Conservation (phyloP, 2,113 vertebrate genomes). For the Ammodramus savannarum region DNA sequence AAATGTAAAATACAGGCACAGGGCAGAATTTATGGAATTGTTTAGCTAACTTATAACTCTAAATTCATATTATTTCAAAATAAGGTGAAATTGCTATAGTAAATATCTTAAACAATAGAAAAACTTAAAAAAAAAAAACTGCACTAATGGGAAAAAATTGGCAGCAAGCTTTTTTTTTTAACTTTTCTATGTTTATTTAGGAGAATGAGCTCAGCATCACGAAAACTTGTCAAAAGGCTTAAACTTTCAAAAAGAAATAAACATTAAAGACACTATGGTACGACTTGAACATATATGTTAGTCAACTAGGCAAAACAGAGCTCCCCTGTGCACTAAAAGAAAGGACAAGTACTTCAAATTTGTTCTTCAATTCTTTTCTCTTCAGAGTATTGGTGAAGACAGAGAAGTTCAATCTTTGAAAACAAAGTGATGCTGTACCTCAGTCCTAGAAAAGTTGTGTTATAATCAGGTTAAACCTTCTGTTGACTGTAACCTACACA, state of each 20-base stretch:
- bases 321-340: neutral
- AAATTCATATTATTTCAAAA: neutral
- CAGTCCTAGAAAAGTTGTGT: neutral
- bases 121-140: neutral
- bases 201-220: neutral
- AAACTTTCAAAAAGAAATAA: neutral
- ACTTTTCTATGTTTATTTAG: neutral
- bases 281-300: neutral
- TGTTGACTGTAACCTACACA: neutral
- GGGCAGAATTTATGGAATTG: neutral
- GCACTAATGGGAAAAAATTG: neutral
- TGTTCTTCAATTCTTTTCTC: neutral
- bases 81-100: neutral
- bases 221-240: neutral
- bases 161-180: neutral
- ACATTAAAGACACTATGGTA: neutral
- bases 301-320: neutral
- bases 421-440: neutral
- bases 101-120: neutral
- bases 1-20: neutral
- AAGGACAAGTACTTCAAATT: neutral
- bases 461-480: neutral
- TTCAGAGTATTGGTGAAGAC: neutral
- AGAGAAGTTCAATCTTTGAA: neutral
- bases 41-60: neutral